These are phyloP conservation scores for Hyposoter didymator DNA, from an alignment of 2,888 invertebrate genomes.

Conservation along the genomic window DNA sequence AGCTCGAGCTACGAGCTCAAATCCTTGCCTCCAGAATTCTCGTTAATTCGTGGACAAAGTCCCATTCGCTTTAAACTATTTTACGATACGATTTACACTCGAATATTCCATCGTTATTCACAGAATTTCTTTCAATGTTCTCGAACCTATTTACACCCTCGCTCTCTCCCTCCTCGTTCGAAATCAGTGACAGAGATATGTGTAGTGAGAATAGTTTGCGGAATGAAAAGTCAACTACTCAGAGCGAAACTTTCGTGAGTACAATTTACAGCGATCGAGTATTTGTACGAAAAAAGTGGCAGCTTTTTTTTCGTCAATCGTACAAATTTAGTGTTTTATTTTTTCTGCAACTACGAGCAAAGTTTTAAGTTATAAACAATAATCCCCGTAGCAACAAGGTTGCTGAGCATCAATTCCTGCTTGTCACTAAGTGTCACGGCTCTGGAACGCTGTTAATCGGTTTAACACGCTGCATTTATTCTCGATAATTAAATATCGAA, in stretches of 20 bases:
- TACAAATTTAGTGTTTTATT: background rate
- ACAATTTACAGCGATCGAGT: constrained; percentile 54
- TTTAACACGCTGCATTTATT: background rate
- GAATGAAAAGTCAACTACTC: constrained; percentile 21
- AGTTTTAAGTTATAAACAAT: background rate
- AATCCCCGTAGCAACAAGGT: background rate
- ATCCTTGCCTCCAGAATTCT: background rate
- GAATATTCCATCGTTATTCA: background rate
- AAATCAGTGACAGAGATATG: background rate
- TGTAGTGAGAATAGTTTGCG: constrained; percentile 14
- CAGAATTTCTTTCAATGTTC: background rate
- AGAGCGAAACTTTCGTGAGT: background rate
- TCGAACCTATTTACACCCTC: constrained; percentile 10
- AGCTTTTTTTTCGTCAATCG: constrained; percentile 56
- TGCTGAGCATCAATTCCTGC: constrained; percentile 37
- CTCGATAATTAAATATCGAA: constrained; percentile 31
- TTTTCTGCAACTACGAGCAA: background rate
- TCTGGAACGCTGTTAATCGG: background rate
- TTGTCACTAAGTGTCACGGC: background rate
- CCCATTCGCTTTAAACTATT: background rate
- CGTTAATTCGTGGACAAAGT: background rate
- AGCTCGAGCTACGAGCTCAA: background rate
- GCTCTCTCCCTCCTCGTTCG: background rate
- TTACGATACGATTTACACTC: background rate
- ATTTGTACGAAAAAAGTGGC: constrained; percentile 64